Percentiles rank a stretch among this genome's conserved stretches.
Conservation (phyloP, 2,888 invertebrate genomes). For the Mythimna ferrago region DNA sequence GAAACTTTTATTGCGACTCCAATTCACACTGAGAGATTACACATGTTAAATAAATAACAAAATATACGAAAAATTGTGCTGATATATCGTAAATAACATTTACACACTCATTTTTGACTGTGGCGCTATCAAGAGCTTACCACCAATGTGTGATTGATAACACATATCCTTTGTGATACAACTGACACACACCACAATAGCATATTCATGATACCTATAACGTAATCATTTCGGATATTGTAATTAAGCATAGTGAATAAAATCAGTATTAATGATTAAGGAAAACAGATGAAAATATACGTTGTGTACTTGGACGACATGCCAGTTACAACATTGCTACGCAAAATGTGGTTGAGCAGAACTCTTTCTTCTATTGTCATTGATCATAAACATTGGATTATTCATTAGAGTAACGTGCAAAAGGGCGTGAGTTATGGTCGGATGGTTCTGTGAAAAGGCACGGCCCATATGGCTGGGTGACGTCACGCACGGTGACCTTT, state of each 20-base stretch:
- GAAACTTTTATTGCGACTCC: constrained; percentile 67
- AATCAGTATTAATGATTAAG: constrained; percentile 2
- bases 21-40: constrained; percentile 50
- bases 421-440: constrained; percentile 79
- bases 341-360: constrained; percentile 2
- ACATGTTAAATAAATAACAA: constrained; percentile 46
- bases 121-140: constrained; percentile 23
- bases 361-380: constrained; percentile 49
- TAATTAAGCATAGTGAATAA: neutral
- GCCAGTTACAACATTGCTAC: constrained; percentile 11
- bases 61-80: constrained; percentile 14
- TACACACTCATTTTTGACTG: constrained; percentile 12
- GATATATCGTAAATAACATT: constrained; percentile 28
- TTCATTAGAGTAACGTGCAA: constrained; percentile 72
- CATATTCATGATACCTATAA: neutral
- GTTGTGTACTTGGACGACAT: constrained; percentile 34
- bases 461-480: constrained; percentile 87
- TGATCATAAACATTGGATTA: constrained; percentile 72
- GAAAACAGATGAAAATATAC: constrained; percentile 3
- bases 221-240: constrained; percentile 6
- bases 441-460: constrained; percentile 73
- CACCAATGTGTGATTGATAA: constrained; percentile 25
- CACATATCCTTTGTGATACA: constrained; percentile 6
- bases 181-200: constrained; percentile 3
- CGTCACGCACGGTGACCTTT: constrained; percentile 89